Evolutionary conservation across 2,113 vertebrate genomes (phyloP).

Genomic region (Ctenodactylus gundi): DNA sequence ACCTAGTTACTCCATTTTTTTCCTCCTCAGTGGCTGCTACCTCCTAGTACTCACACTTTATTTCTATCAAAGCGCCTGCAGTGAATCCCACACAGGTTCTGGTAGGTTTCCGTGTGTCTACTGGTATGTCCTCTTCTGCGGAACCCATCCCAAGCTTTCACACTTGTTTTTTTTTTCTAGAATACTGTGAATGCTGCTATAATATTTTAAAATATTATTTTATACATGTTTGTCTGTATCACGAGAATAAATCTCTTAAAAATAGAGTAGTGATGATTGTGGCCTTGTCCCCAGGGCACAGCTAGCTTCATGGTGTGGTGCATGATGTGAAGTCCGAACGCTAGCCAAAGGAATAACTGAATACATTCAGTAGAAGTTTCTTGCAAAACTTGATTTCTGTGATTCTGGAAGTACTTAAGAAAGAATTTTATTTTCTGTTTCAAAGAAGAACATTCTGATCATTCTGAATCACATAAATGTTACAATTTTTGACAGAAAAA

Average conservation of each 20-base stretch:
- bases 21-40: neutral
- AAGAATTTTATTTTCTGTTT: neutral
- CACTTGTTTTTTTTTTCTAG: neutral
- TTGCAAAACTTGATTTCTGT: neutral
- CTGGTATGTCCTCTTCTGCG: accelerated
- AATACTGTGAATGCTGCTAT: neutral
- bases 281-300: neutral
- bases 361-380: neutral
- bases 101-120: neutral
- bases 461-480: neutral
- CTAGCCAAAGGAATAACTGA: neutral
- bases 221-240: neutral
- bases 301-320: neutral
- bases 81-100: neutral
- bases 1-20: neutral
- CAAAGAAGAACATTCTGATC: neutral
- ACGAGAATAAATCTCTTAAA: neutral
- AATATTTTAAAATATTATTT: neutral
- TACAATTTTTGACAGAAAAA: neutral
- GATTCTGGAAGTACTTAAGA: neutral
- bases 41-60: neutral
- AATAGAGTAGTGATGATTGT: neutral
- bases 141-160: neutral
- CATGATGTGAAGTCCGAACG: neutral
- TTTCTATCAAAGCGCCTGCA: neutral